Percentiles rank a stretch among this genome's conserved stretches.
Evolutionary conservation across 2,797 vertebrate genomes (phyloP).

Genomic region (Austrolebias charrua): DNA sequence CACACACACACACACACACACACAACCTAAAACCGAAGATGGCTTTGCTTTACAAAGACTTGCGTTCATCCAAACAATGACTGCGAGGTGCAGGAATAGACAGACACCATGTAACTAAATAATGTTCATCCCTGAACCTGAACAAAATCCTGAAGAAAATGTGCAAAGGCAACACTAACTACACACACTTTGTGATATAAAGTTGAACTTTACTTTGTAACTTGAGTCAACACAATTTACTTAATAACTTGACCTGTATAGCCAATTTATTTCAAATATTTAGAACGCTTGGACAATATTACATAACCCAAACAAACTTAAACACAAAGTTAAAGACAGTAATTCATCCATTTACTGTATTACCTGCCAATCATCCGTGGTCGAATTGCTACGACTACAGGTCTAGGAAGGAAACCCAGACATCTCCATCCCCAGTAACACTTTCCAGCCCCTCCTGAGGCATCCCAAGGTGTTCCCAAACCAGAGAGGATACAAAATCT

Average conservation of each 20-base stretch:
- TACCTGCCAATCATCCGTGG: too few species aligned
- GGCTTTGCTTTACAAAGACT: slow-evolving; percentile 9
- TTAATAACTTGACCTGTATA: background rate
- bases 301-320: background rate
- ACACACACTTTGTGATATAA: background rate
- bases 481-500: too few species aligned
- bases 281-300: background rate
- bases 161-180: background rate
- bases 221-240: slow-evolving; percentile 11
- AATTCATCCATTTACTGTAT: too few species aligned
- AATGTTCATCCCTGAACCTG: background rate
- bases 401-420: too few species aligned
- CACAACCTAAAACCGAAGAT: slow-evolving; percentile 16
- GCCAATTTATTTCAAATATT: slow-evolving; percentile 10
- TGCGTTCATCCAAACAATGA: slow-evolving; percentile 19
- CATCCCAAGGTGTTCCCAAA: too few species aligned
- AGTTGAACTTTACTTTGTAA: background rate
- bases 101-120: background rate
- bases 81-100: background rate
- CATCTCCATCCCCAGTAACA: too few species aligned
- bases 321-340: slow-evolving; percentile 6
- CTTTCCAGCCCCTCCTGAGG: too few species aligned
- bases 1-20: slow-evolving; percentile 19
- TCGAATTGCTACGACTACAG: too few species aligned
- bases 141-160: slow-evolving; percentile 2